Conservation (phyloP, 2,797 vertebrate genomes). For the Lepus townsendii region DNA sequence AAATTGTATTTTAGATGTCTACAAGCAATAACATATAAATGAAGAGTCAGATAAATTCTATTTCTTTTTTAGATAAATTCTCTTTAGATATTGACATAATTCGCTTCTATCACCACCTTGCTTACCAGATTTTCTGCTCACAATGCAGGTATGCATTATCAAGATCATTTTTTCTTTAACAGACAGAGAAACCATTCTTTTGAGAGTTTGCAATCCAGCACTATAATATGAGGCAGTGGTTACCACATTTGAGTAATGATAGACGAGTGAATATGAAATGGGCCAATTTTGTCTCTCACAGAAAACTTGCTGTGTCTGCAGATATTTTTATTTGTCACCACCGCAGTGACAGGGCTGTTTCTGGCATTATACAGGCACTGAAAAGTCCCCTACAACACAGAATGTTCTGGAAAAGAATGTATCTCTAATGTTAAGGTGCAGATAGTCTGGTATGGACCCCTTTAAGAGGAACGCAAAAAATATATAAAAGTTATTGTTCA, state of each 20-base stretch:
- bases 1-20: background rate
- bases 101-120: background rate
- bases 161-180: no score
- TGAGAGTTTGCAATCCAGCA: background rate
- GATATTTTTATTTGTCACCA: background rate
- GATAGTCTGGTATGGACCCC: background rate
- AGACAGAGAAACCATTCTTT: background rate
- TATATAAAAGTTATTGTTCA: background rate
- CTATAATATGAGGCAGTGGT: background rate
- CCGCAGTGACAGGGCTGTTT: background rate
- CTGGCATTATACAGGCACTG: background rate
- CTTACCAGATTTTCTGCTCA: background rate
- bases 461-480: background rate
- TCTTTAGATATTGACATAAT: background rate
- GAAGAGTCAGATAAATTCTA: background rate
- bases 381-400: background rate
- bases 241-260: background rate
- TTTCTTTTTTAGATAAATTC: background rate
- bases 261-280: background rate
- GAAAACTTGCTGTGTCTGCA: background rate
- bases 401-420: background rate
- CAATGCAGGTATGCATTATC: accelerated
- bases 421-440: background rate
- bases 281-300: background rate
- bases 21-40: background rate